Conservation (phyloP, 1,140 invertebrate species). For the Pararge aegeria region DNA sequence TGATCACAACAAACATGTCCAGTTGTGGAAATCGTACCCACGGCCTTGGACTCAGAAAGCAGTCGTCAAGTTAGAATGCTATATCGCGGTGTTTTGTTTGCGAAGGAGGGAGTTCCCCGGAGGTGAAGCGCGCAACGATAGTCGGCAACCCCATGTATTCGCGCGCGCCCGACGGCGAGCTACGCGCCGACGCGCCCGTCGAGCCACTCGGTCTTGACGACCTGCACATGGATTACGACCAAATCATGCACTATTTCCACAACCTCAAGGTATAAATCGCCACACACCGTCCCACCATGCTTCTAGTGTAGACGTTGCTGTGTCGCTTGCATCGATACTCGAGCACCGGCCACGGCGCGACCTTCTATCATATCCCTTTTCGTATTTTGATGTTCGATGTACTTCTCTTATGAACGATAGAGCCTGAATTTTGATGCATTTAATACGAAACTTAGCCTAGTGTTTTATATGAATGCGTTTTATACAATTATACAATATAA, state of each 20-base stretch:
- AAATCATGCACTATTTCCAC: conserved; percentile 98
- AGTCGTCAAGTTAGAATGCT: not conserved
- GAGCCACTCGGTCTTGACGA: conserved; percentile 87
- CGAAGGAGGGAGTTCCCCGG: conserved; percentile 77
- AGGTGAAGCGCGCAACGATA: conserved; percentile 90
- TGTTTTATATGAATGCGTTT: conserved; percentile 74
- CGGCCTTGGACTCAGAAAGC: no score
- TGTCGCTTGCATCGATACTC: conserved; percentile 56
- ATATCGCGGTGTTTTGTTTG: not conserved
- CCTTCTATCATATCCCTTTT: conserved; percentile 39
- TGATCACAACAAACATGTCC: no score
- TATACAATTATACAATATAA: conserved; percentile 65
- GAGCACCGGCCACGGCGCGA: conserved; percentile 39
- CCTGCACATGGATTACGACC: conserved; percentile 96
- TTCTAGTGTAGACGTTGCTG: conserved; percentile 73
- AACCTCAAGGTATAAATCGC: conserved; percentile 92
- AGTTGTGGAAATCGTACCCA: no score
- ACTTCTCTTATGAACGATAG: conserved; percentile 73
- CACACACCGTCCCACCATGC: conserved; percentile 62
- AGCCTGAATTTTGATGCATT: conserved; percentile 77
- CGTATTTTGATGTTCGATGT: conserved; percentile 59
- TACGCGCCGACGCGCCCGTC: conserved; percentile 69
- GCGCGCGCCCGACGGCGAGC: conserved; percentile 80
- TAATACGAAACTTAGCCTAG: conserved; percentile 63
- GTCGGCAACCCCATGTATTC: conserved; percentile 93